A percentile compares a stretch with the other conserved stretches of the same genome.
Evolutionary conservation across 2,113 vertebrate species (phyloP).

Genomic region (Aplodontia rufa): DNA sequence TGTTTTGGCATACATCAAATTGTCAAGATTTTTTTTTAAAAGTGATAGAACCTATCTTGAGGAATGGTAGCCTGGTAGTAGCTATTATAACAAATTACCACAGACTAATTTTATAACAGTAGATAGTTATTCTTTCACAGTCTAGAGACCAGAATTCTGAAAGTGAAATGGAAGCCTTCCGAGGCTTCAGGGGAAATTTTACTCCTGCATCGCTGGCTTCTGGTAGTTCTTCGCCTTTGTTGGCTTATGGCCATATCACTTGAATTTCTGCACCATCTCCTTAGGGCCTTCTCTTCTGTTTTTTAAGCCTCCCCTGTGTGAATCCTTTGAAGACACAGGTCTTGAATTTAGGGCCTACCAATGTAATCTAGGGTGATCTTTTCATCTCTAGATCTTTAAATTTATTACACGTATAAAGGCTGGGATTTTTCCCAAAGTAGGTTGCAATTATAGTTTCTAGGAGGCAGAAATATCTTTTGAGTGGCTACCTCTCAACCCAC

Average conservation of each 20-base stretch:
- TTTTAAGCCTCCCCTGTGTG: not conserved
- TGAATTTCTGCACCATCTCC: not conserved
- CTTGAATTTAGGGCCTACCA: not conserved
- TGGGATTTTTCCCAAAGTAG: not conserved
- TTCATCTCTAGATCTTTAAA: not conserved
- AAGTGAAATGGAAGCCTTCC: not conserved
- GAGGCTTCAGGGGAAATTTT: not conserved
- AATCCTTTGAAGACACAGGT: not conserved
- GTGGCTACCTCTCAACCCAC: not conserved
- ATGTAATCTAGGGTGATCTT: not conserved
- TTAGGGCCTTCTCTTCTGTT: not conserved
- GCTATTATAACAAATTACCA: not conserved
- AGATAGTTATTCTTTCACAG: not conserved
- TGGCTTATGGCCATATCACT: not conserved
- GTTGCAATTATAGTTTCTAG: not conserved
- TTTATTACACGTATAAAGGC: not conserved
- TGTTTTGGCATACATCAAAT: not conserved
- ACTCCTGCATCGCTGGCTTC: not conserved
- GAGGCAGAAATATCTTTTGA: not conserved
- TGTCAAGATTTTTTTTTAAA: not conserved
- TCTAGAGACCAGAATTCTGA: not conserved
- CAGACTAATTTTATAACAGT: not conserved
- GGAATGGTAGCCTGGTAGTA: not conserved
- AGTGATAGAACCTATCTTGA: not conserved
- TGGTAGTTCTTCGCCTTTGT: rapidly evolving